These are phyloP conservation scores for Heterotis niloticus DNA, from an alignment of 2,113 vertebrate genomes.

Conservation along the genomic window DNA sequence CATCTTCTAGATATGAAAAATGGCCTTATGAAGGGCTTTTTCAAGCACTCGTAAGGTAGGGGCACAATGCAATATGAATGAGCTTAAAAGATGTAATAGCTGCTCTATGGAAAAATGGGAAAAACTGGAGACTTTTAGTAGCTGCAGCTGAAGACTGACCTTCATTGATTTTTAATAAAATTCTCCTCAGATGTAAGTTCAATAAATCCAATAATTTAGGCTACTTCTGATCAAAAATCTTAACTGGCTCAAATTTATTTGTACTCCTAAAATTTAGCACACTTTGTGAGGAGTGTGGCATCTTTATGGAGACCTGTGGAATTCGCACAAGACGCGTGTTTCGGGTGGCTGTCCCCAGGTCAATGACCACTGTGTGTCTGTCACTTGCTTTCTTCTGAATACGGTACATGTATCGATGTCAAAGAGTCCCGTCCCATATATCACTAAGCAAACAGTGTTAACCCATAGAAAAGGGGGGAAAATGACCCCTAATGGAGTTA, in stretches of 20 bases:
- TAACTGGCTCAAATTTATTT: not conserved
- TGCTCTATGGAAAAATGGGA: too few relatives aligned
- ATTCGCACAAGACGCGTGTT: not conserved
- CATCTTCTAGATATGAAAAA: too few relatives aligned
- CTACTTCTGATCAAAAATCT: not conserved
- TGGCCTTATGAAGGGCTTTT: too few relatives aligned
- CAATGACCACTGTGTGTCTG: not conserved
- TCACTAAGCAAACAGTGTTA: constrained; percentile 7
- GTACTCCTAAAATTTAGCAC: not conserved
- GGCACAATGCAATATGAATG: too few relatives aligned
- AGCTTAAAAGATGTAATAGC: too few relatives aligned
- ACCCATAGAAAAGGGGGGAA: not conserved
- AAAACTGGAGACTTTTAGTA: not conserved
- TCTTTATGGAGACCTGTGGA: not conserved
- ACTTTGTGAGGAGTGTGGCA: not conserved
- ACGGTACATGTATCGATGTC: not conserved
- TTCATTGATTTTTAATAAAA: not conserved
- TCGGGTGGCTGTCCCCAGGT: not conserved
- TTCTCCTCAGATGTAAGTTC: not conserved
- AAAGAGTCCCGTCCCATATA: not conserved
- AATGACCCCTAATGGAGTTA: not conserved
- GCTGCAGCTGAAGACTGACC: not conserved
- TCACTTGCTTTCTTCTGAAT: not conserved
- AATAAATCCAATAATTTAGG: not conserved
- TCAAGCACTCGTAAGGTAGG: too few relatives aligned